Evolutionary conservation across 2,797 vertebrate genomes (phyloP), one percentile per base, ranked within the genome.

Genomic region (Ambastaia sidthimunki): DNA sequence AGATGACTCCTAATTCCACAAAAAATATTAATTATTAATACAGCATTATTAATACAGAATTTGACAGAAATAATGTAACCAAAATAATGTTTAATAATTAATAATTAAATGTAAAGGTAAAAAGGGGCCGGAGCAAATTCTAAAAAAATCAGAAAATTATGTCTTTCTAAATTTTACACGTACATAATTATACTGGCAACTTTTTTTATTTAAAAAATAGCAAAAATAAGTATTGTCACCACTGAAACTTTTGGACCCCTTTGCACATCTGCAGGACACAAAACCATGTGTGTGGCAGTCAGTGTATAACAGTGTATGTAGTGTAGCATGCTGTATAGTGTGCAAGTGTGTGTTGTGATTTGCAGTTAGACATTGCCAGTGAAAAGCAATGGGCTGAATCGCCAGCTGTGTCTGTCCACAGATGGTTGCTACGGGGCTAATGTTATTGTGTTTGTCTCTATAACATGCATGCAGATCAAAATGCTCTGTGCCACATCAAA

Each of bases 341-440:
- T 62, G 52, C 50, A 31, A 11, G 34, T 47, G 7, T 57, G 23
- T 41, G 48, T 41, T 37, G 41, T 65, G 18, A 57, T 65, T 28
- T 79, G 47, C 62, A 68, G 52, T 69, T 18, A 25, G 54, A 31
- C 16, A 2, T 37, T 70, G 57, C 23, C 44, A 69, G 55, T 18
- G 41, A 66, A 66, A n/a, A 11, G 2, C 34, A 65, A 57, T 21
- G 18, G 21, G 60, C 62, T 52, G 54, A 50, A 69, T 85, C 74
- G 54, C 78, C 34, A 68, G 71, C 71, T 31, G 41, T 48, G 48
- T 76, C 62, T 50, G 3, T 62, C 68, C 68, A 52, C 76, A 70
- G 81, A 65, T 65, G 69, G 59, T 67, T 83, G 82, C 80, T 63
- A 83, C 71, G 65, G 75, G 80, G 72, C 68, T 72, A 73, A 85